Conservation (phyloP, 2,797 vertebrate genomes). For the Rhinichthys osculus region DNA sequence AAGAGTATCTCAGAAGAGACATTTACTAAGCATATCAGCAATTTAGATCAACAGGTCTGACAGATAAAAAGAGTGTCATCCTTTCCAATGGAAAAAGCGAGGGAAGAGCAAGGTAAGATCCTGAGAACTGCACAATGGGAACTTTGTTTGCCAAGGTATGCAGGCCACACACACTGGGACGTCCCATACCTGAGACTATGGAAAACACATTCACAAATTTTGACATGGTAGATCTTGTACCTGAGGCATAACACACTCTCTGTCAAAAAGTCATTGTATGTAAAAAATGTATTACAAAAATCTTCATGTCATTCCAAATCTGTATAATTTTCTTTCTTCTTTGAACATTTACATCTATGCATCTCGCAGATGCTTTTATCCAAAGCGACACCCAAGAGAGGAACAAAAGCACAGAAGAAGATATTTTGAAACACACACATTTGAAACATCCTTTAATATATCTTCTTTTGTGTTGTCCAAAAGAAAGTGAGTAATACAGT, state of each 20-base stretch:
- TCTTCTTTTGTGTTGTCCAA: neutral
- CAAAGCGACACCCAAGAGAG: neutral
- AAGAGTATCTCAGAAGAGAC: neutral
- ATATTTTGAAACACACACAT: neutral
- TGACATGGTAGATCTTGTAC: conserved; percentile 27
- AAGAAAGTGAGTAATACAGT: neutral
- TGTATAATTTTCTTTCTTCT: neutral
- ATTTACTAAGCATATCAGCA: neutral
- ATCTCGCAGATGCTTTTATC: neutral
- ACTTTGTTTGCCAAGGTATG: conserved; percentile 51
- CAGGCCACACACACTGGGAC: conserved; percentile 40
- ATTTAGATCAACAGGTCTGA: neutral
- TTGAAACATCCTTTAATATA: neutral
- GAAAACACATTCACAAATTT: neutral
- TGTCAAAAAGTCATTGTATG: neutral
- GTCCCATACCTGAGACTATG: conserved; percentile 37
- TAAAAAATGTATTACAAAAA: no score
- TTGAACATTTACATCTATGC: neutral
- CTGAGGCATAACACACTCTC: conserved; percentile 11
- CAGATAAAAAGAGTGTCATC: conserved; percentile 1
- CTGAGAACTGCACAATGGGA: conserved; percentile 39
- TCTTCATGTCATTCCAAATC: neutral
- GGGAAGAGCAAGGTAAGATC: conserved; percentile 17
- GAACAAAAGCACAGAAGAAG: neutral
- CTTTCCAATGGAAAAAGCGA: neutral